These are phyloP conservation scores for Eristalinus aeneus DNA, from an alignment of 2,888 invertebrate genomes.

Conservation along the genomic window DNA sequence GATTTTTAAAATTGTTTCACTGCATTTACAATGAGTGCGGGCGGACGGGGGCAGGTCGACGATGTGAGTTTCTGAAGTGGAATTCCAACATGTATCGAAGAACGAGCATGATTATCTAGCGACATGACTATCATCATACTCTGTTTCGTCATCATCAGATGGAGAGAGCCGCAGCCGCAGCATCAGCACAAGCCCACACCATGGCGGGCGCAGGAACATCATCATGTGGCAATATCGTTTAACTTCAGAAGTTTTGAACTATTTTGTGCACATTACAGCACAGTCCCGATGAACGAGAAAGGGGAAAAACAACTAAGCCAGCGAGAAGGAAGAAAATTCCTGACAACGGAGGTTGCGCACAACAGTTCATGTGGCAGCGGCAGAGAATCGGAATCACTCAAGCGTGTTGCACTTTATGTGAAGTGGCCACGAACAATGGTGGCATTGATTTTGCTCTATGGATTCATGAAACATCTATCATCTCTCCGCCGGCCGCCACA, in stretches of 20 bases:
- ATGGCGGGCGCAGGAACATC: conserved; percentile 23
- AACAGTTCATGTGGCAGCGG: neutral
- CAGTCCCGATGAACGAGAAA: neutral
- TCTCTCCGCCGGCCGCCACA: neutral
- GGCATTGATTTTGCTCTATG: conserved; percentile 59
- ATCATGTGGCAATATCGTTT: conserved; percentile 57
- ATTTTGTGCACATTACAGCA: conserved; percentile 61
- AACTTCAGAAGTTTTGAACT: conserved; percentile 48
- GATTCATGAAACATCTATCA: conserved; percentile 16
- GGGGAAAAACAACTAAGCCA: conserved; percentile 6
- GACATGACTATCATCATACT: conserved; percentile 54
- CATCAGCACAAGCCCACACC: neutral
- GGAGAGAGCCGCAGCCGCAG: neutral
- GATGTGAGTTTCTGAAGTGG: conserved; percentile 55
- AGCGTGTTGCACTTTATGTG: conserved; percentile 69
- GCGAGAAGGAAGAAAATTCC: neutral
- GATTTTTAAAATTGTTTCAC: conserved; percentile 67
- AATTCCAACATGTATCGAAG: conserved; percentile 58
- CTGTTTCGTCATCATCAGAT: conserved; percentile 56
- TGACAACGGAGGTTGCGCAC: neutral
- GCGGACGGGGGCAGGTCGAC: neutral
- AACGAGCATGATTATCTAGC: conserved; percentile 47
- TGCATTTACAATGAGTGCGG: neutral
- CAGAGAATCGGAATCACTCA: conserved; percentile 46
- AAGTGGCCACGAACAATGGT: conserved; percentile 64